phyloP scores from a whole-genome alignment of 2,888 invertebrate species.

The Petrolisthes manimaculis region DNA sequence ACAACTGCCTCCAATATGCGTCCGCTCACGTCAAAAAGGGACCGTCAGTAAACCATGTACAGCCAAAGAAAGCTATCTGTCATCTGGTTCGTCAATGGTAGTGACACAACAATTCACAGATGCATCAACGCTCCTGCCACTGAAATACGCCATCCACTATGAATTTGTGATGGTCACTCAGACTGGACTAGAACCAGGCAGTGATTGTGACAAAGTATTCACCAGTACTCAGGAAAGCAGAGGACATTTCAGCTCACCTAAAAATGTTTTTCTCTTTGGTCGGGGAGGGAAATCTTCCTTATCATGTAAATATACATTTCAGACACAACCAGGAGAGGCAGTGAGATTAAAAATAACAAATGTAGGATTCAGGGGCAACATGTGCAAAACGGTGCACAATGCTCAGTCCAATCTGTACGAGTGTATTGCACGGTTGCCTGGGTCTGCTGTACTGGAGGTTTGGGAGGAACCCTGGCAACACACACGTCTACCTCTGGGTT shows the following conservation, averaged over 20 bases:
- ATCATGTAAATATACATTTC: conserved; percentile 82
- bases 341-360: conserved; percentile 80
- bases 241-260: conserved; percentile 75
- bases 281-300: conserved; percentile 83
- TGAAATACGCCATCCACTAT: conserved; percentile 79
- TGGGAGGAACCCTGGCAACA: conserved; percentile 81
- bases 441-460: conserved; percentile 67
- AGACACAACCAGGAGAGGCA: conserved; percentile 77
- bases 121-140: conserved; percentile 53
- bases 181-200: conserved; percentile 65
- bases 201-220: conserved; percentile 66
- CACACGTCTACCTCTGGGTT: conserved; percentile 79
- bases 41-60: conserved; percentile 48
- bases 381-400: conserved; percentile 61
- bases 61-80: conserved; percentile 63
- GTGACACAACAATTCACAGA: conserved; percentile 67
- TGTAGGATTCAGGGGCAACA: conserved; percentile 52
- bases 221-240: conserved; percentile 50
- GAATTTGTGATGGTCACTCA: conserved; percentile 79
- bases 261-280: conserved; percentile 85
- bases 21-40: conserved; percentile 57
- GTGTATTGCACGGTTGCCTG: conserved; percentile 70
- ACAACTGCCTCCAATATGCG: conserved; percentile 67
- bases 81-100: conserved; percentile 45
- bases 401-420: conserved; percentile 51